Evolutionary conservation across 2,797 vertebrate species (phyloP), one percentile per base, ranked within the genome.

Genomic region (Leptoclinus maculatus): DNA sequence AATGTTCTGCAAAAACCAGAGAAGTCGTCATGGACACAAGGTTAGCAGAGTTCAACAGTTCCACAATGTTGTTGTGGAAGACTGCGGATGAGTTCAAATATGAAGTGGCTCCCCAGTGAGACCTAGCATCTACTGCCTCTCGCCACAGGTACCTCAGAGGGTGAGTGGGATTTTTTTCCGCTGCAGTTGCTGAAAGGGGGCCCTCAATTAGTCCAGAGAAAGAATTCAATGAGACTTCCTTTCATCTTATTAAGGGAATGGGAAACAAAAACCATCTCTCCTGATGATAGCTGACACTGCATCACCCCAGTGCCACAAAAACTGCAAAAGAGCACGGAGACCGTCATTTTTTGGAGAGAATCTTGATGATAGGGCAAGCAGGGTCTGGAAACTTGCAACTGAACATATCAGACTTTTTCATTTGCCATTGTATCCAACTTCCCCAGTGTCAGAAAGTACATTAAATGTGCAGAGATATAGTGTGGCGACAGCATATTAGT

Each of bases 191-290:
- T 60, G 58, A 78, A 80, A 79, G 45, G 65, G 51, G 41, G 82
- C 58, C 72, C 84, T 85, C 76, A 75, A 79, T 88, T 84, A 84
- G 74, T 77, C 81, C 53, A 78, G 65, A 80, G 74, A 74, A 57
- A 72, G 74, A 76, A 64, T 32, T 86, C 66, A 79, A 58, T 80
- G 76, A 68, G 64, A 82, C 75, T 74, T 82, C 73, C 13, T 77
- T 82, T 73, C 21, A 12, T 76, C 71, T 64, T 60, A 80, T 64
- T 60, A 80, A 79, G 32, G 17, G 74, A 66, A 76, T 76, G 82
- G 83, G 82, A 82, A 86, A 90, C 45, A 82, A 84, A 84, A 88
- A 87, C 79, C 85, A 79, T 83, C 75, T 71, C 58, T 77, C 71
- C 73, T 80, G 75, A 77, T 80, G 75, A 75, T 60, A 60, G 71